Evolutionary conservation across 2,888 invertebrate species (phyloP), one percentile per base, ranked within the genome.

Genomic region (Galerucella calmariensis): DNA sequence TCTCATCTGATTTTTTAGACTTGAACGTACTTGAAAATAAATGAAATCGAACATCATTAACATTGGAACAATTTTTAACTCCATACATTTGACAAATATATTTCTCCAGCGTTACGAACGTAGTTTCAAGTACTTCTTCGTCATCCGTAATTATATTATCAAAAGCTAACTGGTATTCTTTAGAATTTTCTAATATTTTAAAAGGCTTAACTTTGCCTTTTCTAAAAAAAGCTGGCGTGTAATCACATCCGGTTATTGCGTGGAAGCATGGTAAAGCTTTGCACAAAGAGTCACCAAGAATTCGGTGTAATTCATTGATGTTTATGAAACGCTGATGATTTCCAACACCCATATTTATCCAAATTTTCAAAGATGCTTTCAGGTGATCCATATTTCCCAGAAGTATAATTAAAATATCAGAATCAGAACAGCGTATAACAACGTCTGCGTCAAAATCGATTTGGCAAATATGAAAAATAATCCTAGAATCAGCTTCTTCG

Each of bases 1-100:
- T 77, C 46, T 81, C 78, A 53, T 62, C 16, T 58, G 63, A 63
- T 79, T 79, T 74, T 74, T 75, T 68, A 67, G 16, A 68, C 51
- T 63, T 66, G 48, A 70, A 73, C 59, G 73, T 77, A 53, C 41
- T 73, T 48, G 67, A 69, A 41, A 78, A 79, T 48, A 76, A 24
- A 27, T 78, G 46, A 69, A 73, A 77, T 66, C 51, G 3, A n/a
- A n/a, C n/a, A n/a, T n/a, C n/a, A n/a, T n/a, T n/a, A n/a, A n/a
- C n/a, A n/a, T n/a, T n/a, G n/a, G 20, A 67, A 5, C 9, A 44
- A 35, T 65, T 65, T 16, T 65, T 46, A 46, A 46, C 11, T 12
- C 46, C 46, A 46, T 46, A 46, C 46, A 46, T 56, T 5, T 20
- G 5, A 56, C 56, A 56, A 5, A 35, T 35, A 53, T 35, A 67